Base-by-base conservation (phyloP, 2,797 vertebrate genomes). In the Sebastes minor region DNA sequence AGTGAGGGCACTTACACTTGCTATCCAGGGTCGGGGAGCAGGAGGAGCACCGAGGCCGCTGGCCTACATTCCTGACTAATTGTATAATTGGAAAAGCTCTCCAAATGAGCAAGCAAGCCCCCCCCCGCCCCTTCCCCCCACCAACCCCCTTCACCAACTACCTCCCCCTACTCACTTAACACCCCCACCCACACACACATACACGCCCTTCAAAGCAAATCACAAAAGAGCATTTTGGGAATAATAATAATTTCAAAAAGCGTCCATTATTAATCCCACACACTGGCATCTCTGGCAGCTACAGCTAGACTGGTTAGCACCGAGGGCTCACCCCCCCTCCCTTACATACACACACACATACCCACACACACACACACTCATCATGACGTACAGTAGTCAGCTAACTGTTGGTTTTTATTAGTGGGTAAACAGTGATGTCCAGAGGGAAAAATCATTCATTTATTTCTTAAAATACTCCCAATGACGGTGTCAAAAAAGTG, bases 51-150 rank as follows among this genome's bases (percentile, higher is more conserved):
- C 71, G 42, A 93, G 90, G 93, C 95, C 93, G 90, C 91, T 96
- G 96, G 92, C 96, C 95, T 96, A 96, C 96, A 96, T 96, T 96
- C 95, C 95, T 94, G 76, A 92, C 94, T 96, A 96, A 96, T 96
- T 96, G 95, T 95, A 94, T 96, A 96, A 96, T 96, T 96, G 95
- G 94, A 95, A 95, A 95, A 95, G 94, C 95, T 95, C 94, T 95
- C 92, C 93, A 96, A 96, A 96, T 95, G 95, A 96, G 95, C 95
- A 91, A 92, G 92, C 93, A 85, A 88, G 71, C 82, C 75, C 83
- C 73, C 90, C 92, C 90, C 80, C 71, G 89, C 91, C 90, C 74
- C 78, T 82, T 64, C 83, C 75, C 78, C 68, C 25, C 30, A 73
- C 80, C 82, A 77, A 83, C 79, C 80, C 74, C 78, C 70, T 84